Percentiles rank a stretch among this genome's conserved stretches.
Evolutionary conservation across 2,113 vertebrate genomes (phyloP).

Genomic region (Pogonocichla stellata): DNA sequence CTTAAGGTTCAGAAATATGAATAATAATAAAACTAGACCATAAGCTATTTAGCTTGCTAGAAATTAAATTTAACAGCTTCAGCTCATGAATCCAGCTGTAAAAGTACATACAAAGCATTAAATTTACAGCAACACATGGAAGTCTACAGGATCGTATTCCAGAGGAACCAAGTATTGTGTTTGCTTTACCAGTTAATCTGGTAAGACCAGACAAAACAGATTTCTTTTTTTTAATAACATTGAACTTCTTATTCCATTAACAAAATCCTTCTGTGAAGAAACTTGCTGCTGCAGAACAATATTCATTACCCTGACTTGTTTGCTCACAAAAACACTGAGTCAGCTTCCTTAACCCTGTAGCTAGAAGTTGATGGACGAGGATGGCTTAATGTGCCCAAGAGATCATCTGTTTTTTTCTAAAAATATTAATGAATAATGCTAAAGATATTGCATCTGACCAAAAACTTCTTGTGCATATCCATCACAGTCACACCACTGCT

Average conservation of each 20-base stretch:
- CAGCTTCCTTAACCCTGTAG: neutral
- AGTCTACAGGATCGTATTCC: slow-evolving; percentile 44
- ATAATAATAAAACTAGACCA: slow-evolving; percentile 68
- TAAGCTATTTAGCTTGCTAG: slow-evolving; percentile 69
- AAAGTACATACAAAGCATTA: slow-evolving; percentile 60
- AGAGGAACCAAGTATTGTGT: slow-evolving; percentile 6
- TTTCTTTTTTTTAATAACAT: neutral
- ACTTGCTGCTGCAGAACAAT: neutral
- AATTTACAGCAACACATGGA: slow-evolving; percentile 65
- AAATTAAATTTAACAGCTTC: slow-evolving; percentile 70
- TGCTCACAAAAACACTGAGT: neutral
- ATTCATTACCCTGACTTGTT: neutral
- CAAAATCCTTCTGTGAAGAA: slow-evolving; percentile 6
- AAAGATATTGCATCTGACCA: neutral
- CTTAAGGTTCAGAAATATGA: slow-evolving; percentile 70
- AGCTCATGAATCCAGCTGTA: slow-evolving; percentile 65
- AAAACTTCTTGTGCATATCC: neutral
- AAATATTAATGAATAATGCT: neutral
- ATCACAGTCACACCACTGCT: neutral
- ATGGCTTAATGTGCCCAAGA: neutral
- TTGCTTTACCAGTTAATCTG: slow-evolving; percentile 16
- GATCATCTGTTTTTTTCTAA: neutral
- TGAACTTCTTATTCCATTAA: neutral
- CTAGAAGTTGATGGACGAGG: neutral
- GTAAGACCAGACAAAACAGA: slow-evolving; percentile 19